Evolutionary conservation across 2,888 invertebrate genomes (phyloP).

Genomic region (Drosophila melanosoma): DNA sequence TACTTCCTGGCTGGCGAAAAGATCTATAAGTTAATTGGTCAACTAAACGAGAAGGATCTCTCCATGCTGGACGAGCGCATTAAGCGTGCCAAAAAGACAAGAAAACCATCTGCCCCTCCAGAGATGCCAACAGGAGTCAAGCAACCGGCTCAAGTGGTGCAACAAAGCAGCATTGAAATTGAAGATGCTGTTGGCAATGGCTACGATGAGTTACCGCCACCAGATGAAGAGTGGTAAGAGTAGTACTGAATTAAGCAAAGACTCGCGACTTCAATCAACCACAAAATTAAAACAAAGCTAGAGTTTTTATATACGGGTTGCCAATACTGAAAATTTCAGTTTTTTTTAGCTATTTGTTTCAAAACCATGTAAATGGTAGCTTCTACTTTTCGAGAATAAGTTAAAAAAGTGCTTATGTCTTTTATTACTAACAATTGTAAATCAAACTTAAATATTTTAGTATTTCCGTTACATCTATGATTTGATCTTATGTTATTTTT

Average conservation of each 20-base stretch:
- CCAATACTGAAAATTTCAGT: constrained; percentile 13
- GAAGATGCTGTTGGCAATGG: constrained; percentile 84
- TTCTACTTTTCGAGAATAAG: background rate
- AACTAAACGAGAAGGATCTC: constrained; percentile 97
- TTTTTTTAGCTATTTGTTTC: background rate
- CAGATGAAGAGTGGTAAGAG: constrained; percentile 81
- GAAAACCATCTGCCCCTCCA: constrained; percentile 84
- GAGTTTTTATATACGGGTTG: background rate
- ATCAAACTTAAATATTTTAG: background rate
- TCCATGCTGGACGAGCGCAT: constrained; percentile 98
- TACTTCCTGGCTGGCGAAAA: constrained; percentile 96
- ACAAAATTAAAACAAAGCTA: constrained; percentile 7
- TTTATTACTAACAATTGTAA: background rate
- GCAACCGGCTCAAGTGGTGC: constrained; percentile 59
- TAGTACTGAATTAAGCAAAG: background rate
- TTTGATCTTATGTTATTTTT: constrained; percentile 39
- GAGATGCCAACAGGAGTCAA: constrained; percentile 82
- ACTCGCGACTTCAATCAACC: constrained; percentile 1
- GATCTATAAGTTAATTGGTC: constrained; percentile 95
- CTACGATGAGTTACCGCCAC: constrained; percentile 82
- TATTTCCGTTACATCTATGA: constrained; percentile 23
- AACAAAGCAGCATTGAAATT: constrained; percentile 84
- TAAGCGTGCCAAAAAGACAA: constrained; percentile 92
- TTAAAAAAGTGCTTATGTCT: background rate
- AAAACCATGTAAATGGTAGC: background rate